Evolutionary conservation across 37 sponge, comb jelly and placozoan genomes (phyloP).

Genomic region (Aplysina aerophoba): DNA sequence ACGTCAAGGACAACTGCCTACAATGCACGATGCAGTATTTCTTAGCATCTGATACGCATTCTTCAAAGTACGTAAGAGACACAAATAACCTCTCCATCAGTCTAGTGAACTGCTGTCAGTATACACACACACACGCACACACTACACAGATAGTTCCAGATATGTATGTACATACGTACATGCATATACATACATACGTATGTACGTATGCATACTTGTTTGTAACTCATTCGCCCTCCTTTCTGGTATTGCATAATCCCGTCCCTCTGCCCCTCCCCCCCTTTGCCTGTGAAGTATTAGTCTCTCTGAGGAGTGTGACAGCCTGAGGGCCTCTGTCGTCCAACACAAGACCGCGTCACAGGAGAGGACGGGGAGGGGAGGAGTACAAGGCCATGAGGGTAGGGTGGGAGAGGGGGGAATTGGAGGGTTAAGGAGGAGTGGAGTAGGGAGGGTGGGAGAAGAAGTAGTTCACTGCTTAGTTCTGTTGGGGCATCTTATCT

Average conservation of each 20-base stretch:
- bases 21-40: too few species aligned
- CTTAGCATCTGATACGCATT: too few species aligned
- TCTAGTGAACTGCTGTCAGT: too few species aligned
- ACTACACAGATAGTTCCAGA: not conserved
- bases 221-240: not conserved
- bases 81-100: too few species aligned
- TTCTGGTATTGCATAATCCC: not conserved
- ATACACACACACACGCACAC: not conserved
- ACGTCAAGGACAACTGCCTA: too few species aligned
- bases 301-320: constrained; percentile 27
- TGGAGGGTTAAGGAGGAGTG: not conserved
- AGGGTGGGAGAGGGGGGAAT: not conserved
- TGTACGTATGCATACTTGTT: not conserved
- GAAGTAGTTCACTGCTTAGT: too few species aligned
- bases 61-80: too few species aligned
- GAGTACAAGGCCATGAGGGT: not conserved
- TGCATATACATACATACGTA: not conserved
- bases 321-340: constrained; percentile 36
- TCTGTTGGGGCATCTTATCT: too few species aligned
- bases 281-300: not conserved
- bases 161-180: not conserved
- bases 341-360: not conserved
- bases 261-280: too few species aligned
- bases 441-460: constrained; percentile 24
- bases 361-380: not conserved